Evolutionary conservation across 2,888 invertebrate genomes (phyloP), one percentile per base, ranked within the genome.

Genomic region (Taphrorychus bicolor): DNA sequence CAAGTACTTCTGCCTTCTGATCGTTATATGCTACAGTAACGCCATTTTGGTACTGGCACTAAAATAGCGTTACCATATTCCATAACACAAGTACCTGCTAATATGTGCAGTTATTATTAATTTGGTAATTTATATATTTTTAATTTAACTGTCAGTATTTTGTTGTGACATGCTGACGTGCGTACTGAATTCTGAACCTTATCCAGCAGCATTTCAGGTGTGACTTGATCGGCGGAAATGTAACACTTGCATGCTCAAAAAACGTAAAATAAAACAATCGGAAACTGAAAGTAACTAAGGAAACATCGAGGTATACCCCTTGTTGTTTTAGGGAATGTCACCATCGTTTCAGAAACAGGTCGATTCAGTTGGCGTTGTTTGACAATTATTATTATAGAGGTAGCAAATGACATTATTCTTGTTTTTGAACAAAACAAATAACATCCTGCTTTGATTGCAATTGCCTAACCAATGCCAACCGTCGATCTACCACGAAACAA

Each of bases 151-250:
- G 58, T 69, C 70, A 71, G 68, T 68, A 71, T 69, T 69, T 69
- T 71, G 76, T 77, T 77, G 78, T 76, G 77, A 77, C 77, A 73
- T 78, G 78, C 78, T 76, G 75, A 77, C 77, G 77, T 78, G 77
- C 78, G 75, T 71, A 65, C 60, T 45, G 59, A 45, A 32, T 32
- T 11, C 32, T 11, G 45, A 45, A n/a, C 14, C 14, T 14, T 45
- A 72, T 75, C 73, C 73, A 73, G 72, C 70, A 72, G 72, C 68
- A 66, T 64, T 3, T 32, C 70, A 69, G 64, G 69, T 72, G 64
- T 52, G 53, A 66, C 16, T 62, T 70, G 73, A 32, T 71, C 63
- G 64, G 71, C 73, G 70, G 59, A 71, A 70, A 69, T 42, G 56
- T 59, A 72, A 69, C 45, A 70, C 49, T n/a, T 52, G 70, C 57